Percentiles rank a stretch among this genome's conserved stretches.
Evolutionary conservation across 2,888 invertebrate species (phyloP).

Genomic region (Eumacrocentrus americanus): DNA sequence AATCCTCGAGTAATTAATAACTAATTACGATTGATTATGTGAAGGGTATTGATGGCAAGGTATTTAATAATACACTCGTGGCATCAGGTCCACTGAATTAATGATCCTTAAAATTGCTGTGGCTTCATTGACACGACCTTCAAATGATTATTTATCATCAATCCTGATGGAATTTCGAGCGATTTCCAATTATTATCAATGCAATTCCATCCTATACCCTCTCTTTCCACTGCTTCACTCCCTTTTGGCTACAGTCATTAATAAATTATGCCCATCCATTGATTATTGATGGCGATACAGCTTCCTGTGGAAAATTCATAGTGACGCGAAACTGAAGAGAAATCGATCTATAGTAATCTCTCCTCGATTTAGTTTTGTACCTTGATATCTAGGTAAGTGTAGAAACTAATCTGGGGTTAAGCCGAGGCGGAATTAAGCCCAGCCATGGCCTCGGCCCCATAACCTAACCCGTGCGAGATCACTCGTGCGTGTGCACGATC

Average conservation of each 20-base stretch:
- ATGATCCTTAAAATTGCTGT: neutral
- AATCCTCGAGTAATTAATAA: conserved; percentile 14
- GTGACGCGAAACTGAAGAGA: neutral
- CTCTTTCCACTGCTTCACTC: neutral
- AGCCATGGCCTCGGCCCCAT: conserved; percentile 35
- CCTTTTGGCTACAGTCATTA: neutral
- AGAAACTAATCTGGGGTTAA: conserved; percentile 46
- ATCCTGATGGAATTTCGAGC: neutral
- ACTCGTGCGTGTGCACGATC: conserved; percentile 14
- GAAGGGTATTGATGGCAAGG: neutral
- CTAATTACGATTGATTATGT: conserved; percentile 20
- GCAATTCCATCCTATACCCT: no score
- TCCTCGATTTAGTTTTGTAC: conserved; percentile 10
- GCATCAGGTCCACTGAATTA: neutral
- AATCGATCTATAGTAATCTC: neutral
- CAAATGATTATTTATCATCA: neutral
- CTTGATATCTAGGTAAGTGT: conserved; percentile 33
- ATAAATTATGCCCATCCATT: neutral
- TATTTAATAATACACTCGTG: neutral
- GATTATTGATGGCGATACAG: neutral
- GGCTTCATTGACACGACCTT: neutral
- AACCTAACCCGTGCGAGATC: conserved; percentile 38
- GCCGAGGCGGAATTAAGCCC: conserved; percentile 50
- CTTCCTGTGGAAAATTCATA: neutral
- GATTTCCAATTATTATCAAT: conserved; percentile 2